Evolutionary conservation across 2,888 invertebrate genomes (phyloP), one percentile per base, ranked within the genome.

Genomic region (Psococerastis gibbosa): DNA sequence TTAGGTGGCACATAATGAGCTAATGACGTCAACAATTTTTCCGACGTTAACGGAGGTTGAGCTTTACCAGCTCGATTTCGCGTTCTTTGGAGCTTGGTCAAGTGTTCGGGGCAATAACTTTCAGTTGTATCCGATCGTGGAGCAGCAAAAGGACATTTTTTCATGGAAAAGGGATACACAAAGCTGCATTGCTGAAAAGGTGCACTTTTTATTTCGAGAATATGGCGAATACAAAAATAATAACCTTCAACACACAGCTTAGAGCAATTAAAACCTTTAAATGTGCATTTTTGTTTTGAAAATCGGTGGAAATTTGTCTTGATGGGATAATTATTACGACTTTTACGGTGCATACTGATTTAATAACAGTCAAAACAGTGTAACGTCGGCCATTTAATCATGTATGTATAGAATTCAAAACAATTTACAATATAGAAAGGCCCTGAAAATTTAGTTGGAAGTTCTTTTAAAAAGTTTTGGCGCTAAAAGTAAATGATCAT

Each of bases 111-210:
- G 22, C 32, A 42, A 27, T 2, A 41, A 56, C 64, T 56, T 51
- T 81, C 80, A 55, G 75, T 75, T 55, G 73, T 75, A 45, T 82
- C 81, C 33, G 68, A 62, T 56, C 73, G 75, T 0, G 78, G 77
- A 2, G 85, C 81, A 0, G 88, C 78, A 54, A 78, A 70, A n/a
- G 69, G 63, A 57, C 91, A 91, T 48, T 80, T 68, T 50, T 78
- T 75, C 0, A 77, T 78, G 48, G 74, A 80, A 43, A 69, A 70
- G 22, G 71, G 52, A 58, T 71, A 71, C 49, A 78, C 66, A 58
- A 72, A 79, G 0, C 71, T 66, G 57, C 94, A 95, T 51, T 80
- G 83, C 48, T 74, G 75, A 59, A 75, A 95, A 0, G 89, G 88
- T 1, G 91, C 85, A 9, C 64, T 69, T 4, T 78, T 71, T 58